Evolutionary conservation across 2,888 invertebrate species (phyloP), one percentile per base, ranked within the genome.

Genomic region (Dascillus cervinus): DNA sequence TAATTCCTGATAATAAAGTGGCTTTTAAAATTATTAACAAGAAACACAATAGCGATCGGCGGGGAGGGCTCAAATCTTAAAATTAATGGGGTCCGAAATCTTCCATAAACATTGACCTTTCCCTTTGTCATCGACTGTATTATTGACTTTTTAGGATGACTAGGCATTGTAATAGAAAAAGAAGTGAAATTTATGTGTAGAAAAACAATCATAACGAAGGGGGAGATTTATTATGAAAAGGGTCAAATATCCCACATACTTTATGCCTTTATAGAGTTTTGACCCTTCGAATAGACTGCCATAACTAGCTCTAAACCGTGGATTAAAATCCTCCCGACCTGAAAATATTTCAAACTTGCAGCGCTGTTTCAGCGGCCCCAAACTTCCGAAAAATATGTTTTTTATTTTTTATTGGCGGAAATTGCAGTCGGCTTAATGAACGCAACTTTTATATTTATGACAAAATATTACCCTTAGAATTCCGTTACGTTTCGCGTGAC

Each of bases 231-330:
- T 39, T 34, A 39, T 25, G 22, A 34, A 32, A 30, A 39, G 34
- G 34, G 34, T 34, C 34, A 32, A 34, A 39, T 39, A 34, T 29
- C 32, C 22, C 25, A 34, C 38, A 34, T 39, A 32, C 38, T 32
- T 39, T 29, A 38, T 38, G 31, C n/a, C n/a, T n/a, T n/a, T n/a
- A n/a, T 29, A 34, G 22, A 27, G 29, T 34, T 32, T 29, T 39
- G 38, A 39, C 31, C 38, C 34, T 34, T 33, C 26, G 17, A 8
- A 33, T 38, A 38, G n/a, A n/a, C n/a, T n/a, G n/a, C n/a, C n/a
- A n/a, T n/a, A n/a, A n/a, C n/a, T n/a, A n/a, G n/a, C n/a, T n/a
- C n/a, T n/a, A n/a, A n/a, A n/a, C n/a, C n/a, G n/a, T n/a, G n/a
- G n/a, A n/a, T n/a, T n/a, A n/a, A n/a, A n/a, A n/a, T n/a, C n/a